These are phyloP conservation scores for Catharus minimus DNA, from an alignment of 2,113 vertebrate genomes.

Conservation along the genomic window DNA sequence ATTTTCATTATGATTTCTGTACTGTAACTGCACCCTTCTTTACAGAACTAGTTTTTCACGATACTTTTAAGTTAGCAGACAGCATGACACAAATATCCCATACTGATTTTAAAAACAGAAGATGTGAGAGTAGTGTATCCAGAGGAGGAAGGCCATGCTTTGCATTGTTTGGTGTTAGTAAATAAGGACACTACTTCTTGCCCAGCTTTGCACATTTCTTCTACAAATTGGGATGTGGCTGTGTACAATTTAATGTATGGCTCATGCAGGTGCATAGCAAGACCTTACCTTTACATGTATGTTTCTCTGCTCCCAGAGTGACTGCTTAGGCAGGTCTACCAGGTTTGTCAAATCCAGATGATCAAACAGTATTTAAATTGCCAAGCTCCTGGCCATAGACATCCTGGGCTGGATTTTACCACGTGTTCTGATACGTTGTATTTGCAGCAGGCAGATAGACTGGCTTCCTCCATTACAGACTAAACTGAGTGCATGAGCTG, in stretches of 20 bases:
- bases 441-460: neutral
- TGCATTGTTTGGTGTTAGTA: neutral
- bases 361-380: neutral
- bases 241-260: neutral
- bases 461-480: neutral
- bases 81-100: neutral
- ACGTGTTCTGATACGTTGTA: rapidly evolving
- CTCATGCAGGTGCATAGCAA: neutral
- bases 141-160: neutral
- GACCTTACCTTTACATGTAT: neutral
- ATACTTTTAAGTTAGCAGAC: neutral
- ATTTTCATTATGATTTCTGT: neutral
- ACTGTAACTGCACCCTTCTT: neutral
- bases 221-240: neutral
- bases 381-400: neutral
- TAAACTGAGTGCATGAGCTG: neutral
- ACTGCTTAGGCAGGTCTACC: neutral
- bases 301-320: neutral
- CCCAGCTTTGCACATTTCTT: neutral
- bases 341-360: neutral
- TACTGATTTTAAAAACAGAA: neutral
- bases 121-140: neutral
- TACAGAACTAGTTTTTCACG: neutral
- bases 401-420: neutral
- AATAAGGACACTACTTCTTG: neutral